Evolutionary conservation across 1,140 invertebrate species (phyloP).

Genomic region (Luehdorfia chinensis): DNA sequence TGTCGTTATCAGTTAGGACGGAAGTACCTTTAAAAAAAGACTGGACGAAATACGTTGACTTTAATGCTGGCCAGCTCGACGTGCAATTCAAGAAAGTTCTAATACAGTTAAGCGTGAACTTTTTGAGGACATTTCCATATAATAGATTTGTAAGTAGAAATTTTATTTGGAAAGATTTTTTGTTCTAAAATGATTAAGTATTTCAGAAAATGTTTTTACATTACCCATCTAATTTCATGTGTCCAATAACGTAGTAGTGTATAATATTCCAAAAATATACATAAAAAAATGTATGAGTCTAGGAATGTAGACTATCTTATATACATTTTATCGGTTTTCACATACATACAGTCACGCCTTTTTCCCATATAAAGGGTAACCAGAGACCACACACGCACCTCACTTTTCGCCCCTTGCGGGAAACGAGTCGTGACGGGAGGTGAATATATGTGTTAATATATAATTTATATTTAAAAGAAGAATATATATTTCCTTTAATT

Average conservation of each 20-base stretch:
- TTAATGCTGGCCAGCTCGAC: conserved; percentile 44
- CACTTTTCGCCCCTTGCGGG: too few species aligned
- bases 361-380: too few species aligned
- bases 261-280: too few species aligned
- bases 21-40: conserved; percentile 41
- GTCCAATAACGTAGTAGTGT: too few species aligned
- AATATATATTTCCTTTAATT: too few species aligned
- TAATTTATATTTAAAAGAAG: too few species aligned
- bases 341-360: too few species aligned
- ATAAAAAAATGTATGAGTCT: too few species aligned
- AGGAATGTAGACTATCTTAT: neutral
- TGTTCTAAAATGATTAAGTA: neutral
- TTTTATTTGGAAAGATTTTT: neutral
- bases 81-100: conserved; percentile 55
- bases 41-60: conserved; percentile 44
- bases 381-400: too few species aligned
- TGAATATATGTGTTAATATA: conserved; percentile 1
- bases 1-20: conserved; percentile 46
- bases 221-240: too few species aligned
- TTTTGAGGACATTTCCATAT: conserved; percentile 38
- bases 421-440: too few species aligned
- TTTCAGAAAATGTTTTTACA: too few species aligned
- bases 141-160: conserved; percentile 47
- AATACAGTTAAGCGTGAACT: conserved; percentile 50
- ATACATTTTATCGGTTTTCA: neutral